Evolutionary conservation across 1,140 invertebrate species (phyloP).

Genomic region (Chymomyza costata): DNA sequence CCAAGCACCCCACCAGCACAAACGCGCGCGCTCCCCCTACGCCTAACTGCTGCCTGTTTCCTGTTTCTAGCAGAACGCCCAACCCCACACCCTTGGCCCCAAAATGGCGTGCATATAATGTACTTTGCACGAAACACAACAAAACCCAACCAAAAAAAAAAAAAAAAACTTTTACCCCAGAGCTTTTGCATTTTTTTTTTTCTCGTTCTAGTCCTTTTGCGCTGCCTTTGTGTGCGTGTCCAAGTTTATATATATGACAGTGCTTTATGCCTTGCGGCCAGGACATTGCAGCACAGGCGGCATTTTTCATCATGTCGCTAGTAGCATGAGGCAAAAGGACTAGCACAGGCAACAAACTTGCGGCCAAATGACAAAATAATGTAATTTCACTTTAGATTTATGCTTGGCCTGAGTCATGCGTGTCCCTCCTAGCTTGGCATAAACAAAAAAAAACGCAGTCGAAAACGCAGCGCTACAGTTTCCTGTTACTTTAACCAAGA

Average conservation of each 20-base stretch:
- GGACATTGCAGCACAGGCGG: slow-evolving; percentile 45
- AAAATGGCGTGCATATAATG: slow-evolving; percentile 65
- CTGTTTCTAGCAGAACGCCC: too few relatives aligned
- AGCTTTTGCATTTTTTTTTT: slow-evolving; percentile 67
- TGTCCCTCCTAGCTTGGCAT: slow-evolving; percentile 55
- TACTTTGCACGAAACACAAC: slow-evolving; percentile 28
- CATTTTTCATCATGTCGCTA: slow-evolving; percentile 5
- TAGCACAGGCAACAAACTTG: slow-evolving; percentile 1
- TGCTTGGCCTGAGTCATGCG: slow-evolving; percentile 31
- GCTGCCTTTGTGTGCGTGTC: background rate
- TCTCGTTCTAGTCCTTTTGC: slow-evolving; percentile 13
- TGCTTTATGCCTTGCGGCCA: slow-evolving; percentile 61
- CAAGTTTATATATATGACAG: slow-evolving; percentile 68
- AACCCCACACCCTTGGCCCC: slow-evolving; percentile 1
- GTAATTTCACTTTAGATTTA: slow-evolving; percentile 73
- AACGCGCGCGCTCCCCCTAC: background rate
- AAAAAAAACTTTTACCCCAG: slow-evolving; percentile 59
- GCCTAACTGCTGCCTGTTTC: background rate
- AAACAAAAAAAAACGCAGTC: background rate
- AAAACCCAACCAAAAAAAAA: background rate
- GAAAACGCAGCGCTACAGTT: slow-evolving; percentile 62
- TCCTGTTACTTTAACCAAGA: slow-evolving; percentile 33
- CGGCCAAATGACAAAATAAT: slow-evolving; percentile 72
- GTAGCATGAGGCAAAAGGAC: background rate
- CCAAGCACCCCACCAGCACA: slow-evolving; percentile 33